Evolutionary conservation across 2,113 vertebrate genomes (phyloP).

Genomic region (Taxidea taxus): DNA sequence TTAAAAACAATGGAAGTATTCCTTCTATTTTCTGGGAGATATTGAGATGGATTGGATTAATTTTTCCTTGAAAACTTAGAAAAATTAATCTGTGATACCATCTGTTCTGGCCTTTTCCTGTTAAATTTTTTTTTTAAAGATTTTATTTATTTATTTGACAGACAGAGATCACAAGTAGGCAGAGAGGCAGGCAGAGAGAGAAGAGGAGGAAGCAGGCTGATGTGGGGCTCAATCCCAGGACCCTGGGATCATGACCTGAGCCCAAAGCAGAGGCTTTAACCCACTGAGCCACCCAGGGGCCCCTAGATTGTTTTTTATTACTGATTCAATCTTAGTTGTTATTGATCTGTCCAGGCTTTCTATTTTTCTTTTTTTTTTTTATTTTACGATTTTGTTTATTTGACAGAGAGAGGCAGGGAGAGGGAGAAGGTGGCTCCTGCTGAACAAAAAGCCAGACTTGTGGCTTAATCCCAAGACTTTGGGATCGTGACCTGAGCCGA

Average conservation of each 20-base stretch:
- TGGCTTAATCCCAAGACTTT: not conserved
- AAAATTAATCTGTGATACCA: not conserved
- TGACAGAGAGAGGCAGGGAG: not conserved
- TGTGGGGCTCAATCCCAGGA: no score
- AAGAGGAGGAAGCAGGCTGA: no score
- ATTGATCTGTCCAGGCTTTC: not conserved
- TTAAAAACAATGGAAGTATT: not conserved
- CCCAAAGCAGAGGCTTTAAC: no score
- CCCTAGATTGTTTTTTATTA: not conserved
- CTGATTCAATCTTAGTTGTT: not conserved
- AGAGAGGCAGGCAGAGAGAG: no score
- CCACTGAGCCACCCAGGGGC: no score
- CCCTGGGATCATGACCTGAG: no score
- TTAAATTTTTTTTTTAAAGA: not conserved
- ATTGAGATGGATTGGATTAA: not conserved
- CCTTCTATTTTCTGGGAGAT: not conserved
- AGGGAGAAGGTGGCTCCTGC: not conserved
- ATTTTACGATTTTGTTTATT: not conserved
- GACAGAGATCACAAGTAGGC: no score
- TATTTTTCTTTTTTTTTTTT: no score
- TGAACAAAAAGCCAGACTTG: not conserved
- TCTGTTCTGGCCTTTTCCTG: not conserved
- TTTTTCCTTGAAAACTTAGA: not conserved
- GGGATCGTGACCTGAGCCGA: not conserved
- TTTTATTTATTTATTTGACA: no score